Evolutionary conservation across 2,888 invertebrate species (phyloP), one percentile per base, ranked within the genome.

Genomic region (Synergus gifuensis): DNA sequence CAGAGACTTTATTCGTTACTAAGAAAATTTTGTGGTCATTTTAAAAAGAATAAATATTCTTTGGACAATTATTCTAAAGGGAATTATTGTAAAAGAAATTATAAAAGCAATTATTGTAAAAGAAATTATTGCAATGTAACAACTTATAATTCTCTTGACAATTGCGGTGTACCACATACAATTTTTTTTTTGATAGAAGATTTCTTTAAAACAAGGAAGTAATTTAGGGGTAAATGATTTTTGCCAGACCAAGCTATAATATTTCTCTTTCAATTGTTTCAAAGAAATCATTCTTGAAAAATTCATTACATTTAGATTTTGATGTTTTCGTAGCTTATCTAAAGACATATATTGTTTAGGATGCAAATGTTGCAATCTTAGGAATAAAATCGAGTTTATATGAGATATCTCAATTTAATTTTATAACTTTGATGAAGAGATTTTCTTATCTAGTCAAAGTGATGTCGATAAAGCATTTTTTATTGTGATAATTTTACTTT

Each of bases 231-330:
- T 36, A 73, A 73, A 28, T 36, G 5, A 28, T 54, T 73, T 73
- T 73, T 36, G 46, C 73, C 46, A 69, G 73, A 73, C 73, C 73
- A 73, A 73, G 49, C 73, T 73, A 12, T 54, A 49, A 67, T 67
- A 7, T n/a, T 22, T 22, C 22, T 67, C 8, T 44, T 67, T 44
- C 66, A 66, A n/a, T n/a, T 66, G 46, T 46, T 69, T 69, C 69
- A 49, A 49, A 54, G 54, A 69, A 69, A 60, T 60, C 22, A 9
- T 16, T 28, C 69, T 8, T 69, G 69, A 28, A 28, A 69, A 69
- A 73, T 60, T 12, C 12, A 22, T 60, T 60, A 60, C 12, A 18
- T 60, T 22, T 22, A 22, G 60, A 22, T 60, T 60, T 60, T 22
- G 4, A 22, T 22, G 3, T 22, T 60, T 60, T 9, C 12, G 12